phyloP scores from a whole-genome alignment of 1,140 invertebrate genomes.

The Cotesia chilonis region DNA sequence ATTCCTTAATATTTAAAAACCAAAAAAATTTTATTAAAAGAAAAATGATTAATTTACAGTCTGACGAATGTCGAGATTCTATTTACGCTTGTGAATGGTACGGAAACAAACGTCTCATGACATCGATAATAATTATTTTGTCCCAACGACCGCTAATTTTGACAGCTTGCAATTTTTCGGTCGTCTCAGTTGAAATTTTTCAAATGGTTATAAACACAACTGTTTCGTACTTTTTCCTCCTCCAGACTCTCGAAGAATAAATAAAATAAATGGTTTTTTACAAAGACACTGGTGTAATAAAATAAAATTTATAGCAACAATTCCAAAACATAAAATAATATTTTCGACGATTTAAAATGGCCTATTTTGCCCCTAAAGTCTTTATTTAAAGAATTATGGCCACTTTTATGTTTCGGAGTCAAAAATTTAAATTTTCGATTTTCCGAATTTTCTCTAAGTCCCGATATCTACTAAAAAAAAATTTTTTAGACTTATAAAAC shows the following conservation, averaged over 20 bases:
- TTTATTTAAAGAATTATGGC: too few relatives aligned
- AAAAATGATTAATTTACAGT: slow-evolving; percentile 11
- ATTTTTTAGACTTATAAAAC: too few relatives aligned
- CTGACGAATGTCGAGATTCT: slow-evolving; percentile 18
- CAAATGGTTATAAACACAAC: slow-evolving; percentile 30
- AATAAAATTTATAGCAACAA: too few relatives aligned
- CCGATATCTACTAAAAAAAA: too few relatives aligned
- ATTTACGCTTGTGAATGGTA: slow-evolving; percentile 38
- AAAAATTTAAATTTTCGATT: too few relatives aligned
- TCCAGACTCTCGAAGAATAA: slow-evolving; percentile 27
- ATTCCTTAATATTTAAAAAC: neutral
- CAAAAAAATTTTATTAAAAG: neutral
- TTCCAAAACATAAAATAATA: too few relatives aligned
- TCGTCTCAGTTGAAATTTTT: slow-evolving; percentile 43
- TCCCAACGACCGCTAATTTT: slow-evolving; percentile 41
- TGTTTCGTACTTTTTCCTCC: slow-evolving; percentile 22
- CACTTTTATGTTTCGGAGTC: too few relatives aligned
- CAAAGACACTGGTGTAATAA: too few relatives aligned
- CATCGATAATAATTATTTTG: slow-evolving; percentile 39
- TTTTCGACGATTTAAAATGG: too few relatives aligned
- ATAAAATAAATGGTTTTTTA: too few relatives aligned
- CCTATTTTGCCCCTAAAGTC: too few relatives aligned
- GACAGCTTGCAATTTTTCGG: slow-evolving; percentile 38
- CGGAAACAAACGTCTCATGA: slow-evolving; percentile 21
- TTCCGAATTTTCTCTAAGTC: too few relatives aligned